These are phyloP conservation scores for Rhodinocichla rosea DNA, from an alignment of 2,113 vertebrate genomes.

Conservation along the genomic window DNA sequence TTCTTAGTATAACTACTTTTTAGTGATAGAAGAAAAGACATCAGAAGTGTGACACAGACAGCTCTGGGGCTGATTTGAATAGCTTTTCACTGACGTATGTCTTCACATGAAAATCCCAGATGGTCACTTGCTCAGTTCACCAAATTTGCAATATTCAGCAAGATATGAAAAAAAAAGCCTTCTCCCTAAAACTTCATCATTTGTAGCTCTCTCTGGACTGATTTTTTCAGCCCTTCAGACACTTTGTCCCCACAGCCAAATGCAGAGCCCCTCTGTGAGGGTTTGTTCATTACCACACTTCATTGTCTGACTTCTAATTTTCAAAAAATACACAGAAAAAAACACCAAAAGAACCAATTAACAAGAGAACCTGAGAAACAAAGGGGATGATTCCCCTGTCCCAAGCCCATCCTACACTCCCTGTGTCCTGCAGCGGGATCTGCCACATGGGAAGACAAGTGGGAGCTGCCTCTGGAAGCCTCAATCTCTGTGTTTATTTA, in stretches of 20 bases:
- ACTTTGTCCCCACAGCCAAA: not conserved
- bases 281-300: not conserved
- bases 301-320: not conserved
- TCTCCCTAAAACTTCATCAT: not conserved
- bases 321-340: not conserved
- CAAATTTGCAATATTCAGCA: not conserved
- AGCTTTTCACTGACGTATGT: not conserved
- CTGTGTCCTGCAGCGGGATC: not conserved
- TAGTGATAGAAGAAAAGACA: not conserved
- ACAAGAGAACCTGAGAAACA: not conserved
- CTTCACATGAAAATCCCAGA: not conserved
- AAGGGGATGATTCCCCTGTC: not conserved
- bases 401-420: rapidly evolving
- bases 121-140: not conserved
- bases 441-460: rapidly evolving
- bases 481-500: not conserved
- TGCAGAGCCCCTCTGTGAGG: not conserved
- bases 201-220: not conserved
- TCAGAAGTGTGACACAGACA: not conserved
- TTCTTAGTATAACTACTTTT: not conserved
- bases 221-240: not conserved
- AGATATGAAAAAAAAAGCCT: not conserved
- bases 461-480: not conserved
- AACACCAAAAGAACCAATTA: not conserved
- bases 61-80: not conserved